Evolutionary conservation across 2,113 vertebrate genomes (phyloP).

Genomic region (Cervus canadensis): DNA sequence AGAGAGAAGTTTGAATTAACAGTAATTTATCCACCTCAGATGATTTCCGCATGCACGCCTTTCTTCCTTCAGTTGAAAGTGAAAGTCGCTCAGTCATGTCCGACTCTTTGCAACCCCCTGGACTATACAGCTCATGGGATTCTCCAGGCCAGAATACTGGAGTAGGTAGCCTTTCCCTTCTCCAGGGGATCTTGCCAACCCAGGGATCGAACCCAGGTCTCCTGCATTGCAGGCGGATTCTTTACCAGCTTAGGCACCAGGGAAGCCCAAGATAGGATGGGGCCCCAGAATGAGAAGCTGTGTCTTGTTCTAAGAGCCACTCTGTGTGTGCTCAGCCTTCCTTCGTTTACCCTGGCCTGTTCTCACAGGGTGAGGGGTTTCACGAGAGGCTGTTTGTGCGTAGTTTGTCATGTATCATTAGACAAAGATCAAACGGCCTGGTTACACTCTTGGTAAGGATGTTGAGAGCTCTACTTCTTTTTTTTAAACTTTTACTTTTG

Average conservation of each 20-base stretch:
- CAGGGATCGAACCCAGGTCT: background rate
- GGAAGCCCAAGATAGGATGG: background rate
- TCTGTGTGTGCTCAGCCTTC: background rate
- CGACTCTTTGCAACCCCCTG: rapidly evolving
- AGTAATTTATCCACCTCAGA: background rate
- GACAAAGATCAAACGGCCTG: background rate
- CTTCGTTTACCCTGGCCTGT: background rate
- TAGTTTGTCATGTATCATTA: background rate
- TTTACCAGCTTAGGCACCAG: background rate
- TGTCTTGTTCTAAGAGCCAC: background rate
- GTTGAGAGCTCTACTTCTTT: background rate
- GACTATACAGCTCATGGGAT: background rate
- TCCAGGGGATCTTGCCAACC: background rate
- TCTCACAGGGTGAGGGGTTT: background rate
- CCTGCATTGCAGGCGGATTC: background rate
- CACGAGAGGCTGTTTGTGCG: background rate
- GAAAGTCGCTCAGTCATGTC: background rate
- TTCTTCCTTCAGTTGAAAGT: background rate
- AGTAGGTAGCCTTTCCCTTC: background rate
- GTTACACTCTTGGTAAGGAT: background rate
- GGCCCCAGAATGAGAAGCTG: background rate
- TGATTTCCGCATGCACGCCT: background rate
- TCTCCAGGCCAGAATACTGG: background rate
- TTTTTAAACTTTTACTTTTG: rapidly evolving
- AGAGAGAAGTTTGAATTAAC: background rate